A percentile compares a stretch with the other conserved stretches of the same genome.
Conservation (phyloP, 2,797 vertebrate genomes). For the Knipowitschia caucasica region DNA sequence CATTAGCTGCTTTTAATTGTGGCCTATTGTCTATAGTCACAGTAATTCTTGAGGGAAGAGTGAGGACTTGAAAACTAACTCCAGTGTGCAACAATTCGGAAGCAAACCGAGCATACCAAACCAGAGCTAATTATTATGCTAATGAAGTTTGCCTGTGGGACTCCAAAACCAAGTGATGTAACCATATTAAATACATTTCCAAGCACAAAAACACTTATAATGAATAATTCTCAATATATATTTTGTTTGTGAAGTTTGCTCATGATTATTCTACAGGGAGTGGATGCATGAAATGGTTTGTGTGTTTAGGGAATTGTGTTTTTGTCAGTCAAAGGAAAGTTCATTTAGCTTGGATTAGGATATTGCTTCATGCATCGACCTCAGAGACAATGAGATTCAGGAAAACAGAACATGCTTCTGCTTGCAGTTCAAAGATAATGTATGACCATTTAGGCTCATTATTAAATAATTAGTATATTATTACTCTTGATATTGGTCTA, state of each 20-base stretch:
- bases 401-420: no score
- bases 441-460: no score
- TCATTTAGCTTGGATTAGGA: no score
- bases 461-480: no score
- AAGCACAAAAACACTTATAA: constrained; percentile 24
- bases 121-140: constrained; percentile 65
- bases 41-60: constrained; percentile 31
- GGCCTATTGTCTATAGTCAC: constrained; percentile 50
- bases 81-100: constrained; percentile 34
- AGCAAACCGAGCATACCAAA: constrained; percentile 53
- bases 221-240: constrained; percentile 18
- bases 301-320: constrained; percentile 16
- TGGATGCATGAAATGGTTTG: constrained; percentile 12
- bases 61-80: constrained; percentile 46
- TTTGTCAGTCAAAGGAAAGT: neutral
- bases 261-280: constrained; percentile 23
- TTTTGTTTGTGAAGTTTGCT: constrained; percentile 5
- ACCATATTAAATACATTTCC: constrained; percentile 52
- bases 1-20: constrained; percentile 54
- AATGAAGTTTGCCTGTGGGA: constrained; percentile 42
- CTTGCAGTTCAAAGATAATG: no score
- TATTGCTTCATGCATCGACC: no score
- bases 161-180: constrained; percentile 50
- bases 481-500: no score
- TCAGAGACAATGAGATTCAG: no score